Conservation (phyloP, 2,888 invertebrate species). For the Drosophila parthenogenetica region DNA sequence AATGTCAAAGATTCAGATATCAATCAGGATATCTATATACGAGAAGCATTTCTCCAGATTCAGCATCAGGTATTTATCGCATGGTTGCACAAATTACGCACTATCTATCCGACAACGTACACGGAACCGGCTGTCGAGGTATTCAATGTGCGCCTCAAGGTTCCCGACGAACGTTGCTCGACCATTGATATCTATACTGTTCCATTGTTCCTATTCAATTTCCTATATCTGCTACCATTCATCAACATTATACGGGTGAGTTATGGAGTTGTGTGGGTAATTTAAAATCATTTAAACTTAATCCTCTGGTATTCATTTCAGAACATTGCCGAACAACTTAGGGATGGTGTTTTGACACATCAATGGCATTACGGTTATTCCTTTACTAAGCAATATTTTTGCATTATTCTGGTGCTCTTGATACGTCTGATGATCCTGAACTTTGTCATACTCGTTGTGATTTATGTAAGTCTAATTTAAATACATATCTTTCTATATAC, state of each 20-base stretch:
- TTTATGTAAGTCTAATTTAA: conserved; percentile 50
- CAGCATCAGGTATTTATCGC: conserved; percentile 72
- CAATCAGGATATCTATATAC: conserved; percentile 73
- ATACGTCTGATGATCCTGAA: conserved; percentile 64
- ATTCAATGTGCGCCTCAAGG: conserved; percentile 51
- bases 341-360: conserved; percentile 70
- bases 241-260: conserved; percentile 72
- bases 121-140: conserved; percentile 45
- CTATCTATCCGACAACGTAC: not conserved
- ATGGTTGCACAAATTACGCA: conserved; percentile 57
- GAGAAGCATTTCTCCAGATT: conserved; percentile 80
- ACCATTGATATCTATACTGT: conserved; percentile 43
- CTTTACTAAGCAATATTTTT: conserved; percentile 57
- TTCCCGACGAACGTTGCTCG: conserved; percentile 44
- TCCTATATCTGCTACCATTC: conserved; percentile 75
- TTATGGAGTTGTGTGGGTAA: not conserved
- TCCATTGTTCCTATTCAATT: conserved; percentile 67
- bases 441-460: conserved; percentile 41
- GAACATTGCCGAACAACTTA: conserved; percentile 67
- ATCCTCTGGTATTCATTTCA: conserved; percentile 16
- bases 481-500: not conserved
- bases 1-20: conserved; percentile 28
- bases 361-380: conserved; percentile 76
- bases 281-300: not conserved
- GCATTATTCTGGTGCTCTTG: conserved; percentile 62